A percentile compares a stretch with the other conserved stretches of the same genome.
Evolutionary conservation across 2,113 vertebrate species (phyloP).

Genomic region (Pterocles orientalis): DNA sequence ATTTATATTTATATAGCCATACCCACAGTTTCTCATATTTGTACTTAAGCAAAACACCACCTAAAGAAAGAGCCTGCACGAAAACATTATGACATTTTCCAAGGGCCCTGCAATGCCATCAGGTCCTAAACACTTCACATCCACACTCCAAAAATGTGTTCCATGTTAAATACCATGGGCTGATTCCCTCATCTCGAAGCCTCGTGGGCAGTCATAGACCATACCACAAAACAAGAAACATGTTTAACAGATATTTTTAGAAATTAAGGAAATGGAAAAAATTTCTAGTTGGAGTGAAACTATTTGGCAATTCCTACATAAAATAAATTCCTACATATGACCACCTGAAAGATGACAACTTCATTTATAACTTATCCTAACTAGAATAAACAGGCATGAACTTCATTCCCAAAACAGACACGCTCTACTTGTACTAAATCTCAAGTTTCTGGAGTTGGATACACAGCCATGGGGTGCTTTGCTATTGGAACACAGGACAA

Average conservation of each 20-base stretch:
- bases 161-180: not conserved
- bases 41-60: not conserved
- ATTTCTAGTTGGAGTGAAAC: not conserved
- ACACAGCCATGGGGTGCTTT: not conserved
- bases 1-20: not conserved
- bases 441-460: not conserved
- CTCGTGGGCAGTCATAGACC: not conserved
- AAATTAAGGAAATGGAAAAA: not conserved
- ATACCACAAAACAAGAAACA: not conserved
- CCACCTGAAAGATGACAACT: not conserved
- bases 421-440: not conserved
- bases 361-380: not conserved
- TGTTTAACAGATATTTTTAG: not conserved
- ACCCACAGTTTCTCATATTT: not conserved
- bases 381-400: not conserved
- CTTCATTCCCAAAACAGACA: not conserved
- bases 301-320: not conserved
- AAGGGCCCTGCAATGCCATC: not conserved
- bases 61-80: not conserved
- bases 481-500: fast-evolving
- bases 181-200: not conserved
- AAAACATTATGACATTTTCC: not conserved
- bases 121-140: not conserved
- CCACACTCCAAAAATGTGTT: not conserved
- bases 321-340: not conserved